Conservation (phyloP, 2,888 invertebrate genomes). For the Lasioglossum pauxillum region DNA sequence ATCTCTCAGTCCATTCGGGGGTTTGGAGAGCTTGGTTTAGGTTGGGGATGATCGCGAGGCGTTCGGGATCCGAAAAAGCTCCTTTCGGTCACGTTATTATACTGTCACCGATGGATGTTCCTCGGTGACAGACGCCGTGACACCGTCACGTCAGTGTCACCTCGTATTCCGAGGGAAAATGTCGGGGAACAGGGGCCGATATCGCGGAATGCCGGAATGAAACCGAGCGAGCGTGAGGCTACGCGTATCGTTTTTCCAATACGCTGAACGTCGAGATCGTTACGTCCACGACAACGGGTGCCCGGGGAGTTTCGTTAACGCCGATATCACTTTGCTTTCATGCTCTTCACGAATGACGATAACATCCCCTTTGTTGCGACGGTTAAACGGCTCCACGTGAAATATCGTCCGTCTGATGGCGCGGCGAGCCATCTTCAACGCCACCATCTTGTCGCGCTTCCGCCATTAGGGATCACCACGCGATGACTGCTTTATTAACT, state of each 20-base stretch:
- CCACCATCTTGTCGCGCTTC: background rate
- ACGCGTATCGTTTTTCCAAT: slow-evolving; percentile 49
- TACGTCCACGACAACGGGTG: slow-evolving; percentile 18
- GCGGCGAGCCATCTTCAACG: background rate
- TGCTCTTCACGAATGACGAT: slow-evolving; percentile 13
- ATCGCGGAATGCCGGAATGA: slow-evolving; percentile 30
- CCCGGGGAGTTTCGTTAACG: slow-evolving; percentile 17
- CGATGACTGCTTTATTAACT: background rate
- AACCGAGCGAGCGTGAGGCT: slow-evolving; percentile 38
- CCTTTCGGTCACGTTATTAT: slow-evolving; percentile 22
- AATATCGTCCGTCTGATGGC: background rate
- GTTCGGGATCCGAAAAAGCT: background rate
- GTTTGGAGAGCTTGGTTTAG: background rate
- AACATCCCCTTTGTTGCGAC: background rate
- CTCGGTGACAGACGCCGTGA: slow-evolving; percentile 17
- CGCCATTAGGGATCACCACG: background rate
- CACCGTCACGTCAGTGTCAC: slow-evolving; percentile 6
- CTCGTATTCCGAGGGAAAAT: slow-evolving; percentile 35
- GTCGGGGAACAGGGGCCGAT: slow-evolving; percentile 29
- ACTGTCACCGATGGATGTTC: slow-evolving; percentile 27
- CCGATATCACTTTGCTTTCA: slow-evolving; percentile 12
- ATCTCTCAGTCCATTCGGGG: background rate
- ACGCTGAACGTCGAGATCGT: slow-evolving; percentile 33
- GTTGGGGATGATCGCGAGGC: background rate
- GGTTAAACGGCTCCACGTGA: slow-evolving; percentile 8